Conservation (phyloP, 2,888 invertebrate species). For the Himalopsyche japonica region DNA sequence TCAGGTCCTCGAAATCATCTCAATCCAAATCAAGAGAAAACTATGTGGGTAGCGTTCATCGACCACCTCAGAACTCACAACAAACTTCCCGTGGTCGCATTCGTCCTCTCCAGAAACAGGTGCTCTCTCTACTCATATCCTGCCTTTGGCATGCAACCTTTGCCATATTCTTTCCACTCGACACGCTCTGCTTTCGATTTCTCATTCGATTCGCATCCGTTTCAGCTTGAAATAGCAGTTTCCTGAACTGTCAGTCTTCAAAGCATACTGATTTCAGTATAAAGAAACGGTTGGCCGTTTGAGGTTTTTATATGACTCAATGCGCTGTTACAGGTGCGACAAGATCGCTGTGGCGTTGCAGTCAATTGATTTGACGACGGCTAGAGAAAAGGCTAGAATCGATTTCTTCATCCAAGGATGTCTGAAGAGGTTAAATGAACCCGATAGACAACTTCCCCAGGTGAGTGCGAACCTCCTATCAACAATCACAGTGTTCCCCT, state of each 20-base stretch:
- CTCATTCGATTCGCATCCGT: too few species aligned
- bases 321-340: conserved; percentile 55
- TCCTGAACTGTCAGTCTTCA: too few species aligned
- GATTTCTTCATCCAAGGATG: conserved; percentile 85
- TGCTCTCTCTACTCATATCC: conserved; percentile 53
- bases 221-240: too few species aligned
- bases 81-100: conserved; percentile 91
- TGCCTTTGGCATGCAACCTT: too few species aligned
- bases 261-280: too few species aligned
- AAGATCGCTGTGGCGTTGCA: conserved; percentile 62
- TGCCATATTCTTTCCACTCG: too few species aligned
- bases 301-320: too few species aligned
- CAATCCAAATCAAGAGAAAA: conserved; percentile 74
- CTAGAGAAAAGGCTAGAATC: conserved; percentile 82
- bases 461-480: conserved; percentile 45
- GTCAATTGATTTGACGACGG: conserved; percentile 79
- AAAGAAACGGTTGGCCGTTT: too few species aligned
- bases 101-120: conserved; percentile 86
- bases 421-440: conserved; percentile 78
- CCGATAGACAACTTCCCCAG: conserved; percentile 90
- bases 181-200: too few species aligned
- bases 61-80: conserved; percentile 80
- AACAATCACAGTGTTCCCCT: too few species aligned
- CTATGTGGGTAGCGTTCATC: conserved; percentile 80
- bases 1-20: conserved; percentile 52